Base-by-base conservation (phyloP, 2,113 vertebrate genomes). In the Tyrannus savana region DNA sequence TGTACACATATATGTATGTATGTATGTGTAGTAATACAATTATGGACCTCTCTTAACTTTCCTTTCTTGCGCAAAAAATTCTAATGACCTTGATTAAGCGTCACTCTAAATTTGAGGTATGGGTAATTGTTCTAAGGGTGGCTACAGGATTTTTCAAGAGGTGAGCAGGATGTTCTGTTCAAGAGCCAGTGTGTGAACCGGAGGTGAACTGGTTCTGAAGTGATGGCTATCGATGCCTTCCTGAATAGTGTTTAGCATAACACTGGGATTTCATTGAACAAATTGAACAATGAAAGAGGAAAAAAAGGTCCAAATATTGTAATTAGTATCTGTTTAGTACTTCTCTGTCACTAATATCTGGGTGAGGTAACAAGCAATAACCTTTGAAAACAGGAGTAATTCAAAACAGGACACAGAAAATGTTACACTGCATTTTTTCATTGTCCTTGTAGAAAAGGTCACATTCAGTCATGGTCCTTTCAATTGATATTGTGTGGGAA, bases 41-140 rank as follows among this genome's bases (percentile, higher is more conserved):
- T 93, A 93, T 46, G 87, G 69, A 91, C 21, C 41, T 73, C 15
- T 82, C 35, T 90, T 91, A 93, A 84, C 88, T 95, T 93, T 44
- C 28, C 59, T 77, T 84, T 10, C 31, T 50, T 10, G 1, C 39
- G 46, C 10, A 93, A 91, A 91, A 96, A 87, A 59, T 59, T 72
- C 60, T 72, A 89, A 75, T 56, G 50, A 87, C 49, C 86, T 95
- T 90, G 81, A 79, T 85, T 89, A 92, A 94, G 84, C 25, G 71
- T 56, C 14, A 79, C 35, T 90, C 47, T 82, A 83, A 87, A 88
- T 86, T 28, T 83, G 41, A 83, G 33, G 16, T 24, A 74, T 17
- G 50, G 60, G 30, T 80, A 68, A 18, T 46, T 92, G 41, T 59
- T 95, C 56, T 75, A 77, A 83, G 49, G 73, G 33, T 47, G 52